Conservation (phyloP, 2,797 vertebrate species). For the Neosalanx taihuensis region DNA sequence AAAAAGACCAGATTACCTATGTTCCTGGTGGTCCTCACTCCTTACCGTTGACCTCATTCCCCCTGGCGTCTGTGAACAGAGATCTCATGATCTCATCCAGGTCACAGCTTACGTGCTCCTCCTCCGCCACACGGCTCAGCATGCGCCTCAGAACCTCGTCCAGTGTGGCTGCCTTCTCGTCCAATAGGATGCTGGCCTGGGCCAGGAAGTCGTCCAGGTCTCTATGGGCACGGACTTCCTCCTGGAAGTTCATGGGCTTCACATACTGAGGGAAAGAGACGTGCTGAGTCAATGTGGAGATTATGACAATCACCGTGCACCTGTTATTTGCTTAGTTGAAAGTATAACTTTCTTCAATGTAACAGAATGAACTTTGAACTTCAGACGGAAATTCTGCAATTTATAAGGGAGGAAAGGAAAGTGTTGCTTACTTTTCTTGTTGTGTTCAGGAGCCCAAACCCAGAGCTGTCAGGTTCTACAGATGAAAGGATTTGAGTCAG, state of each 20-base stretch:
- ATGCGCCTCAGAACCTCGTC: conserved; percentile 86
- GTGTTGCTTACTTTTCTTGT: conserved; percentile 84
- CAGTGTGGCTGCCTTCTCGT: conserved; percentile 83
- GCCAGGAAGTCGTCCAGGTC: conserved; percentile 87
- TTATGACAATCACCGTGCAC: background rate
- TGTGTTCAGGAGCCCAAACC: conserved; percentile 88
- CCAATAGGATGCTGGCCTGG: conserved; percentile 85
- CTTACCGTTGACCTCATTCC: conserved; percentile 81
- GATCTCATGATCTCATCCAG: conserved; percentile 83
- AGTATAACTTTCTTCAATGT: too few relatives aligned
- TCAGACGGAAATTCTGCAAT: background rate
- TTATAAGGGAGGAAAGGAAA: background rate
- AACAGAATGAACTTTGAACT: background rate
- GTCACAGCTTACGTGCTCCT: conserved; percentile 73
- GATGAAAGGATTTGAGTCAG: conserved; percentile 26
- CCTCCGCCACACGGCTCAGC: conserved; percentile 76
- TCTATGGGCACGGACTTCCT: conserved; percentile 85
- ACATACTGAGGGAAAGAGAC: conserved; percentile 73
- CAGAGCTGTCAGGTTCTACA: conserved; percentile 67
- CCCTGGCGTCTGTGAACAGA: conserved; percentile 85
- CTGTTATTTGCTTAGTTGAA: too few relatives aligned
- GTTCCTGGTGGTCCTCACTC: background rate
- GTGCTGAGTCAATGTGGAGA: background rate
- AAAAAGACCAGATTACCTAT: background rate
- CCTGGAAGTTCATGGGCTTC: conserved; percentile 92